These are phyloP conservation scores for Aphelenchoides fujianensis DNA, from an alignment of 1,140 invertebrate genomes.

Conservation along the genomic window DNA sequence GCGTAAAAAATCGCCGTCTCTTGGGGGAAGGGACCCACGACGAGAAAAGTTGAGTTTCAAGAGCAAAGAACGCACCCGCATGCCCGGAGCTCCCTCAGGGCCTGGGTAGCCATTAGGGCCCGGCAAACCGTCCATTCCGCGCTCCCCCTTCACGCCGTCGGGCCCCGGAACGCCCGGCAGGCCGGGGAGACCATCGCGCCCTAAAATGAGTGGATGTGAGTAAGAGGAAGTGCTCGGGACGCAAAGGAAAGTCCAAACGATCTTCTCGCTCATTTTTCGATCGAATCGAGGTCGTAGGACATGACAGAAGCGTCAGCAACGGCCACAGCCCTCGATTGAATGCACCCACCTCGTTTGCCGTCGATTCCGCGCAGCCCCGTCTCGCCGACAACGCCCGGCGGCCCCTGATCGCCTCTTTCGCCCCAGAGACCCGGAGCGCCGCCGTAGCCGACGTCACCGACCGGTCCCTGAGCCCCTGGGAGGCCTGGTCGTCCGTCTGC, in stretches of 20 bases:
- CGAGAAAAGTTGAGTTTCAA: too few relatives aligned
- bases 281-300: too few relatives aligned
- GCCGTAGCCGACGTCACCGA: background rate
- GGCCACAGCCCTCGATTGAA: too few relatives aligned
- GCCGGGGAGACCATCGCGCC: conserved; percentile 49
- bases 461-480: too few relatives aligned
- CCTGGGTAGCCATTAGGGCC: background rate
- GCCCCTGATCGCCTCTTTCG: conserved; percentile 69
- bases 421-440: conserved; percentile 65
- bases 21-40: too few relatives aligned
- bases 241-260: background rate
- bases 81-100: background rate
- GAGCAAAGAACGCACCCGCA: too few relatives aligned
- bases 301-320: too few relatives aligned
- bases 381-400: conserved; percentile 54
- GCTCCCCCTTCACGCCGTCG: conserved; percentile 41
- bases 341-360: conserved; percentile 47
- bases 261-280: too few relatives aligned
- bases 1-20: too few relatives aligned
- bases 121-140: conserved; percentile 4
- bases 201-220: conserved; percentile 25
- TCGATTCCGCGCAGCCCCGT: conserved; percentile 58
- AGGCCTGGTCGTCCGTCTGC: too few relatives aligned
- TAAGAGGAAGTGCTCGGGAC: conserved; percentile 21
- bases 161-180: conserved; percentile 38